phyloP scores from a whole-genome alignment of 2,797 vertebrate species.

The Pterois miles region DNA sequence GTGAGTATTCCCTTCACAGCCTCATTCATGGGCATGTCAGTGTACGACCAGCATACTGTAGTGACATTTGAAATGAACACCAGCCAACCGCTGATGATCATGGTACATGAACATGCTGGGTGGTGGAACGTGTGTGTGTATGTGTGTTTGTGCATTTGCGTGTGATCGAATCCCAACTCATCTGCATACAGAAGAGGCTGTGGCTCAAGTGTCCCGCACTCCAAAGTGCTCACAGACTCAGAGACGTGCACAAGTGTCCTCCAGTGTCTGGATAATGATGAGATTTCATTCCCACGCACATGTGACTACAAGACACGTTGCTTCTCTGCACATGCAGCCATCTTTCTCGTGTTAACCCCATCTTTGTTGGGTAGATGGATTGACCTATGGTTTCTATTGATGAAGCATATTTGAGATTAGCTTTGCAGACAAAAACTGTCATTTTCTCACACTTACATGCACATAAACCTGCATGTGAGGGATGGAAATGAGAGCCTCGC shows the following conservation, averaged over 20 bases:
- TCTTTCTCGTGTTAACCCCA: background rate
- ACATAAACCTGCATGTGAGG: background rate
- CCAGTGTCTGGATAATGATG: conserved; percentile 10
- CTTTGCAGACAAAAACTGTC: conserved; percentile 1
- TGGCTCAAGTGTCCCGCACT: conserved; percentile 25
- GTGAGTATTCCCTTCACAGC: conserved; percentile 34
- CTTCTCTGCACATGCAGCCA: background rate
- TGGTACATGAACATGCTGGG: conserved; percentile 29
- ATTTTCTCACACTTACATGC: background rate
- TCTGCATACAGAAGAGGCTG: conserved; percentile 36
- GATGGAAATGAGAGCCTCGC: conserved; percentile 2
- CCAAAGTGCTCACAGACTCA: conserved; percentile 8
- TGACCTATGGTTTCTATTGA: background rate
- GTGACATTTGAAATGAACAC: conserved; percentile 67
- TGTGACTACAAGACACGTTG: conserved; percentile 11
- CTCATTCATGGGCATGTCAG: conserved; percentile 54
- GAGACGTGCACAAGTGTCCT: conserved; percentile 41
- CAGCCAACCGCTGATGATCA: conserved; percentile 43
- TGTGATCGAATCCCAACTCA: conserved; percentile 1
- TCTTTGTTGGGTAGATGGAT: background rate
- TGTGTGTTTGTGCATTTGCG: background rate
- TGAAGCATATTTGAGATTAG: background rate
- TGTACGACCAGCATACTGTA: conserved; percentile 31
- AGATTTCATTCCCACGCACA: conserved; percentile 6
- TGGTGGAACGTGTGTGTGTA: conserved; percentile 14